A percentile compares a stretch with the other conserved stretches of the same genome.
Evolutionary conservation across 1,140 invertebrate genomes (phyloP).

Genomic region (Diachasmimorpha longicaudata): DNA sequence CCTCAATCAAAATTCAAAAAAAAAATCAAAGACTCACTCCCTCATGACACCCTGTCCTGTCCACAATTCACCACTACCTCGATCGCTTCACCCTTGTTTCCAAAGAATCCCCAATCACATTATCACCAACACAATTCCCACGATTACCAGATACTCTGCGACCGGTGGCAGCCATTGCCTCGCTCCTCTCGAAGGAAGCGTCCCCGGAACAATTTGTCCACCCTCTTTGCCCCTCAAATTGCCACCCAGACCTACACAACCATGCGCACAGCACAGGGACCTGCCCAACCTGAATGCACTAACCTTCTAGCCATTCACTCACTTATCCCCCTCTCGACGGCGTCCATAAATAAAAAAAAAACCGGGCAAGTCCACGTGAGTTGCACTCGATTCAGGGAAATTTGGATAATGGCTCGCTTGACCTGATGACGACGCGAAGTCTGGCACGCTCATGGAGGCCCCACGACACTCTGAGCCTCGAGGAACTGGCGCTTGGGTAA

Average conservation of each 20-base stretch:
- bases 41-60: too few relatives aligned
- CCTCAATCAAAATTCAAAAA: too few relatives aligned
- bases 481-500: not conserved
- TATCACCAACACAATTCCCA: too few relatives aligned
- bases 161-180: constrained; percentile 20
- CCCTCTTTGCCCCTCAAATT: not conserved
- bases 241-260: not conserved
- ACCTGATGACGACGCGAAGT: not conserved
- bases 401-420: too few relatives aligned
- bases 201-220: not conserved
- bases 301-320: not conserved
- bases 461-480: not conserved
- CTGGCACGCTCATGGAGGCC: not conserved
- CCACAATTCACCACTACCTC: too few relatives aligned
- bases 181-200: not conserved
- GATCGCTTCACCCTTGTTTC: too few relatives aligned
- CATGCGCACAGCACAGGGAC: not conserved
- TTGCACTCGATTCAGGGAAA: too few relatives aligned
- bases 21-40: too few relatives aligned
- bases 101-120: too few relatives aligned
- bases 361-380: too few relatives aligned
- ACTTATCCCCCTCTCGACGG: not conserved
- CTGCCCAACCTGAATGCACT: not conserved
- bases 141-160: not conserved
- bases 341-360: not conserved